These are phyloP conservation scores for Prionailurus viverrinus DNA, from an alignment of 2,113 vertebrate genomes.

Conservation along the genomic window DNA sequence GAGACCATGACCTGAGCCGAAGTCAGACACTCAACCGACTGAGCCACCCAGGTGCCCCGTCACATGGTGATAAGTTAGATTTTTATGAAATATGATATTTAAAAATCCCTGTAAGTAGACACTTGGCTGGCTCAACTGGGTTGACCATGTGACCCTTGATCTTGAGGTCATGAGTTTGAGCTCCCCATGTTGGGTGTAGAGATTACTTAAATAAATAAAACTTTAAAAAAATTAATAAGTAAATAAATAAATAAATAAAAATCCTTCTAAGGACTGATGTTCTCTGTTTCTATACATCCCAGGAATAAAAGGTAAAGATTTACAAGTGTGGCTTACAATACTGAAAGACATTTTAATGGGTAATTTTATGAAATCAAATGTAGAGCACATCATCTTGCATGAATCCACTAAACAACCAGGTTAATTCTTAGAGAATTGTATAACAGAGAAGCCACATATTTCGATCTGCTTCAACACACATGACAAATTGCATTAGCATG, in stretches of 20 bases:
- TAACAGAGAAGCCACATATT: neutral
- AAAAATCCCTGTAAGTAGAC: neutral
- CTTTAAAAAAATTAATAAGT: no score
- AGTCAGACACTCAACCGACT: no score
- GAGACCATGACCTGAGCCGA: no score
- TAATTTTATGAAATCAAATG: neutral
- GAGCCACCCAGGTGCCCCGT: no score
- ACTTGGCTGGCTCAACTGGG: no score
- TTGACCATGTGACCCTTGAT: no score
- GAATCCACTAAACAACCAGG: neutral
- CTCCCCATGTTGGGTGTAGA: no score
- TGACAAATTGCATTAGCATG: neutral
- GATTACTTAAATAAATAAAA: no score
- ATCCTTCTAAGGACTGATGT: neutral
- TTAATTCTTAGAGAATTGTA: constrained; percentile 47
- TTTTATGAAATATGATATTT: neutral
- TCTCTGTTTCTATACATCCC: neutral
- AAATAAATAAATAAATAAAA: neutral
- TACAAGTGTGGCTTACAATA: neutral
- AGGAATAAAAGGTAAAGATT: neutral
- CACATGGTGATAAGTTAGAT: neutral
- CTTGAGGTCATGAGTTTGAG: no score
- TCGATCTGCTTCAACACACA: neutral
- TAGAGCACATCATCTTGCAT: neutral
- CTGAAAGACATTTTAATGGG: neutral